Base-by-base conservation (phyloP, 2,888 invertebrate genomes). In the Dendrolimus houi region DNA sequence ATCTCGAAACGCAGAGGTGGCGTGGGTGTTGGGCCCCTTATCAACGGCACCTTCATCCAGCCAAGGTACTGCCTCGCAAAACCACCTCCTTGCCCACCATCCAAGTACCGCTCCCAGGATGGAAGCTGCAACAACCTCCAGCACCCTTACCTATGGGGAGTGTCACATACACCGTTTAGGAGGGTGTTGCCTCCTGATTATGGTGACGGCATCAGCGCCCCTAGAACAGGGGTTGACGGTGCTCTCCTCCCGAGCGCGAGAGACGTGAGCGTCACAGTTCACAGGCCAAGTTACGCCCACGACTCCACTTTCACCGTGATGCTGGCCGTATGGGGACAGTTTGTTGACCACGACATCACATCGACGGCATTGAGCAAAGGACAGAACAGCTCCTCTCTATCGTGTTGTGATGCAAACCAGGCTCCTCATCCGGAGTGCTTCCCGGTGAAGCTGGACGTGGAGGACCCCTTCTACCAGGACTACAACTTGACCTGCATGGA, bases 241-340 rank as follows among this genome's bases (percentile, higher is more conserved):
- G 75, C 77, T 0, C 67, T 77, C 0, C 79, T 97, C 42, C 96
- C 97, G 0, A 94, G 95, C 14, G 95, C 97, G 0, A 92, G 96
- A 13, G 92, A 94, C 68, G 93, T 97, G 8, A 96, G 96, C 65
- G 79, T 94, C 14, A 91, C 92, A 17, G 94, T 96, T 0, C 96
- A 96, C 78, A 91, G 95, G 0, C 94, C 96, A 0, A 93, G 93
- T 62, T 94, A 95, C 72, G 92, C 92, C 52, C 93, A 93, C 55
- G 96, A 96, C 79, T 93, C 94, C 0, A 87, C 93, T 64, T 96
- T 96, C 76, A 94, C 96, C 0, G 95, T 96, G 0, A 95, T 97
- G 95, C 77, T 97, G 61, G 96, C 97, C 0, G 95, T 96, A 7
- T 97, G 96, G 92, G 97, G 97, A 0, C 97, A 97, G 85, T 97